Percentiles rank a stretch among this genome's conserved stretches.
Conservation (phyloP, 2,888 invertebrate genomes). For the Actias luna region DNA sequence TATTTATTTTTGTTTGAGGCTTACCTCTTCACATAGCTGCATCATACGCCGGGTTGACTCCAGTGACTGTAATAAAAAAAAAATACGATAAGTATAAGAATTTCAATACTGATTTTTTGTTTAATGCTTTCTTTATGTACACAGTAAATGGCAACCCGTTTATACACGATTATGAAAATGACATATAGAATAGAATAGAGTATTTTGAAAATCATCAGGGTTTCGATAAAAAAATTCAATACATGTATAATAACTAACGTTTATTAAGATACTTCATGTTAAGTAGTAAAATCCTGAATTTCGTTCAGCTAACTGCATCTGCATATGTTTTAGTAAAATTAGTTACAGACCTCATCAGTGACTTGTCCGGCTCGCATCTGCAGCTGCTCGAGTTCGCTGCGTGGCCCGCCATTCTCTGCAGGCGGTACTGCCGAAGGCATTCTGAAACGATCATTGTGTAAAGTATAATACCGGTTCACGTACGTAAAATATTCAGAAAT, state of each 20-base stretch:
- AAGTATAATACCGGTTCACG: conserved; percentile 7
- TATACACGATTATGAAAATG: too few relatives aligned
- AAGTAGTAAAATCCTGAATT: too few relatives aligned
- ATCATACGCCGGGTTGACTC: conserved; percentile 96
- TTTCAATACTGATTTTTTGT: too few relatives aligned
- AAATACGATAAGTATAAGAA: neutral
- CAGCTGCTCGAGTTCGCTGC: conserved; percentile 94
- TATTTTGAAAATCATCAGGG: too few relatives aligned
- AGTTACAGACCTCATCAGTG: conserved; percentile 91
- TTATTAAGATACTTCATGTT: too few relatives aligned
- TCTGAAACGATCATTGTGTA: conserved; percentile 62
- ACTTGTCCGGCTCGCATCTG: conserved; percentile 92
- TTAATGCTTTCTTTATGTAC: too few relatives aligned
- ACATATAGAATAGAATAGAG: too few relatives aligned
- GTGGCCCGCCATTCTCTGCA: conserved; percentile 85
- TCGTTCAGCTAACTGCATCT: neutral
- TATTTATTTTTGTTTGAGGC: conserved; percentile 38
- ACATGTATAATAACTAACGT: too few relatives aligned
- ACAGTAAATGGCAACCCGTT: too few relatives aligned
- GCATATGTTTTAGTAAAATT: neutral
- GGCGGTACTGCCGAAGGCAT: conserved; percentile 85
- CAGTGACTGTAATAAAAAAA: conserved; percentile 85
- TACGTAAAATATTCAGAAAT: neutral
- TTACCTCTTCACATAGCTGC: conserved; percentile 95
- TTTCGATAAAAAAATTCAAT: too few relatives aligned